A percentile compares a stretch with the other conserved stretches of the same genome.
Evolutionary conservation across 2,888 invertebrate genomes (phyloP).

Genomic region (Lochmaea crataegi): DNA sequence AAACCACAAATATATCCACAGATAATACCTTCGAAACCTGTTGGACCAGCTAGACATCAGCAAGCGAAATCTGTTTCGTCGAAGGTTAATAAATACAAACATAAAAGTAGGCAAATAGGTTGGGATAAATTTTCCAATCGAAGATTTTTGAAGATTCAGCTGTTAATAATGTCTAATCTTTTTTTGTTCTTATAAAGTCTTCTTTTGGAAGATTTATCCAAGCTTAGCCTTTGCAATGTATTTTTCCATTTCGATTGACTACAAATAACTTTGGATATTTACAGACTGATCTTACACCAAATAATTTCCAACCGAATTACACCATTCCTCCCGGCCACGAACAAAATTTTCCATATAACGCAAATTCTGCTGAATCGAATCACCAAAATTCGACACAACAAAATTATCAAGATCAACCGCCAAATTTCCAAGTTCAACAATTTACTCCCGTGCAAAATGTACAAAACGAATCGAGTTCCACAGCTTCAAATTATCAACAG

Average conservation of each 20-base stretch:
- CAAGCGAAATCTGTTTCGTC: slow-evolving; percentile 1
- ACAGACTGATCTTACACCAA: background rate
- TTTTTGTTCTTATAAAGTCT: background rate
- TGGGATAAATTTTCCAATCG: background rate
- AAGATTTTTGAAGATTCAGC: background rate
- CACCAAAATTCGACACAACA: slow-evolving; percentile 8
- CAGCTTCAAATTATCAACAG: background rate
- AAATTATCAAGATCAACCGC: background rate
- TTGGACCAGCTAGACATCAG: background rate
- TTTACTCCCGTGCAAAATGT: background rate
- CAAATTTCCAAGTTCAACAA: slow-evolving; percentile 18
- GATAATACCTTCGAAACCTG: background rate
- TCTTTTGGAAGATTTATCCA: slow-evolving; percentile 5
- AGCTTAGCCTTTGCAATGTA: slow-evolving; percentile 1
- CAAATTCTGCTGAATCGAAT: slow-evolving; percentile 1
- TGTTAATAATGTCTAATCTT: background rate
- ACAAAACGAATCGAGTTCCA: background rate
- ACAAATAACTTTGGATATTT: background rate
- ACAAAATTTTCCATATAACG: background rate
- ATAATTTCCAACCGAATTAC: background rate
- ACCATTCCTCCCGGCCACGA: background rate
- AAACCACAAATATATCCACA: background rate
- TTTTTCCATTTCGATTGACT: background rate
- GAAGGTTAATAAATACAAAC: slow-evolving; percentile 15
- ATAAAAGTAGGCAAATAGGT: slow-evolving; percentile 9